Percentiles rank a stretch among this genome's conserved stretches.
Evolutionary conservation across 2,113 vertebrate genomes (phyloP).

Genomic region (Pachyramphus minor): DNA sequence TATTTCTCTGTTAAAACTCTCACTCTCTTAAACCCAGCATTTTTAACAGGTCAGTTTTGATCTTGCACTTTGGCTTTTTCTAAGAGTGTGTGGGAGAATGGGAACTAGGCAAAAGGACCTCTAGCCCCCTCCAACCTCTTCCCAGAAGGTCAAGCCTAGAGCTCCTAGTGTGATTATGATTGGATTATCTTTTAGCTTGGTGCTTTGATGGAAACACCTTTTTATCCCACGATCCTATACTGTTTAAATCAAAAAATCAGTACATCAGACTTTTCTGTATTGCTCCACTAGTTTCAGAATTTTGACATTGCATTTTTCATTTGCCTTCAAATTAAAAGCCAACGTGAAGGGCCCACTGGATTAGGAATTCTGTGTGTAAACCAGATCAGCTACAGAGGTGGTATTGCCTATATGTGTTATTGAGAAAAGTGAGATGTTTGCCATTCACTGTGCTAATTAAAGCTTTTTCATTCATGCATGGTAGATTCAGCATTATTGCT

Average conservation of each 20-base stretch:
- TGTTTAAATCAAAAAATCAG: neutral
- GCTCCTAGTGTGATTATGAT: neutral
- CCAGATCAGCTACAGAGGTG: neutral
- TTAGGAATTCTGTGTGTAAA: neutral
- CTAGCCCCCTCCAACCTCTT: neutral
- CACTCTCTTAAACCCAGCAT: neutral
- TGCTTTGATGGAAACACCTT: neutral
- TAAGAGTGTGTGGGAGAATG: rapidly evolving
- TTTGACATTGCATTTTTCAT: neutral
- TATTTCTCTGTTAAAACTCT: neutral
- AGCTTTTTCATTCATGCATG: neutral
- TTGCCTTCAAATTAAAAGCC: neutral
- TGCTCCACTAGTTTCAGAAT: neutral
- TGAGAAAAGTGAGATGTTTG: neutral
- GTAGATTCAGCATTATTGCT: neutral
- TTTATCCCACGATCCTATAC: neutral
- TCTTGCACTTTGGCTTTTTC: neutral
- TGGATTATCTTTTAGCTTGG: neutral
- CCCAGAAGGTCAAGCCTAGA: neutral
- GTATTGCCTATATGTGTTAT: neutral
- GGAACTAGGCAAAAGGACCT: neutral
- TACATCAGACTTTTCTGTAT: neutral
- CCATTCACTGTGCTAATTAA: slow-evolving; percentile 15
- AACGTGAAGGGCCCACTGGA: neutral
- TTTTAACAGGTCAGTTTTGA: neutral